phyloP scores from a whole-genome alignment of 2,888 invertebrate genomes.

The Tolmerus cingulatus region DNA sequence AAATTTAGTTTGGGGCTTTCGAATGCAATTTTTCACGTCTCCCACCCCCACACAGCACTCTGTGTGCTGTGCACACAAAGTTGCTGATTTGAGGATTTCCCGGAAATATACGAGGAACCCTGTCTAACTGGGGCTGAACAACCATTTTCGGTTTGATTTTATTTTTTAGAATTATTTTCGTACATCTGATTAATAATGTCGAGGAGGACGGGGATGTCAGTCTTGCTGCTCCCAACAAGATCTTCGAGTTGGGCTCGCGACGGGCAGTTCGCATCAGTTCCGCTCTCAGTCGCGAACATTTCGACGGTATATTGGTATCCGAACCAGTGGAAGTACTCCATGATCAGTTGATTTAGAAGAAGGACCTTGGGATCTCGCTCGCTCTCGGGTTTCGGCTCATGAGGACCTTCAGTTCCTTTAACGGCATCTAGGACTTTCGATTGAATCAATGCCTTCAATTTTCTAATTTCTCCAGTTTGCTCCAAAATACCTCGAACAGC shows the following conservation, averaged over 20 bases:
- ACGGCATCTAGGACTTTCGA: slow-evolving; percentile 21
- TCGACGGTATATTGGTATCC: slow-evolving; percentile 59
- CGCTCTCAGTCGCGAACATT: slow-evolving; percentile 59
- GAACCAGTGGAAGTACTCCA: slow-evolving; percentile 61
- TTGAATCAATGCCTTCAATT: slow-evolving; percentile 18
- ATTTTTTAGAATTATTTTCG: not conserved
- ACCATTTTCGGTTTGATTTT: not conserved
- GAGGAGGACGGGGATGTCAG: slow-evolving; percentile 56
- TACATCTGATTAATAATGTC: slow-evolving; percentile 50
- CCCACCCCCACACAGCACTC: not conserved
- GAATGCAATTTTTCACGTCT: slow-evolving; percentile 24
- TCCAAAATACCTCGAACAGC: not conserved
- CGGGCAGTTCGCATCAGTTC: slow-evolving; percentile 49
- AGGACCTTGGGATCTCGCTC: slow-evolving; percentile 25
- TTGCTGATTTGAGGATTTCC: not conserved
- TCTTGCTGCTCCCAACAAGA: slow-evolving; percentile 52
- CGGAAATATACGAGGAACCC: not conserved
- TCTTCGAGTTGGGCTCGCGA: slow-evolving; percentile 53
- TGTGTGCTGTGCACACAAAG: not conserved
- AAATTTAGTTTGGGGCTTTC: slow-evolving; percentile 14
- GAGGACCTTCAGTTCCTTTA: not conserved
- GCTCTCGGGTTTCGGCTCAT: not conserved
- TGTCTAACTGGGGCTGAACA: not conserved
- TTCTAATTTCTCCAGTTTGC: slow-evolving; percentile 31
- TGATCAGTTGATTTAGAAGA: slow-evolving; percentile 55